Evolutionary conservation across 2,888 invertebrate genomes (phyloP).

Genomic region (Drosophila ustulata): DNA sequence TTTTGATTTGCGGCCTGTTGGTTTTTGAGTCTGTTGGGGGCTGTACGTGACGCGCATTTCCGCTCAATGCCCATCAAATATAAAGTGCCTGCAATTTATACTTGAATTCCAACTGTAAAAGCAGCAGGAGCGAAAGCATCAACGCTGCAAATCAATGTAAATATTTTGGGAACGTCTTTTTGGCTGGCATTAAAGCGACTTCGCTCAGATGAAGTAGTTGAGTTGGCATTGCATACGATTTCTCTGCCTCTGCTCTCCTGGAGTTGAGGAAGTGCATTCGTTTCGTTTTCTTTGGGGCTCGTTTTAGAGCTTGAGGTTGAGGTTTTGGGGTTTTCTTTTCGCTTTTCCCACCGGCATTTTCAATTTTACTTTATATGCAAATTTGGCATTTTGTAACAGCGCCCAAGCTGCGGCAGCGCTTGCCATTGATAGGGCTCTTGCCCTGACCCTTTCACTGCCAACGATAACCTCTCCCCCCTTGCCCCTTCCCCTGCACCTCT

Average conservation of each 20-base stretch:
- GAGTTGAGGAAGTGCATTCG: conserved; percentile 55
- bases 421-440: conserved; percentile 67
- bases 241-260: background rate
- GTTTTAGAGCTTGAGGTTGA: conserved; percentile 52
- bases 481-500: background rate
- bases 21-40: conserved; percentile 58
- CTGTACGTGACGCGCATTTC: conserved; percentile 76
- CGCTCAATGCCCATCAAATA: conserved; percentile 73
- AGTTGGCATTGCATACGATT: conserved; percentile 35
- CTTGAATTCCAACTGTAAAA: conserved; percentile 59
- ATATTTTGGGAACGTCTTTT: conserved; percentile 70
- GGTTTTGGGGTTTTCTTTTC: conserved; percentile 38
- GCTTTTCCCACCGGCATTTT: conserved; percentile 70
- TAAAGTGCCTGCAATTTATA: conserved; percentile 77
- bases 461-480: background rate
- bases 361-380: conserved; percentile 81
- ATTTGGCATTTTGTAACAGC: conserved; percentile 74
- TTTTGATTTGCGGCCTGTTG: conserved; percentile 76
- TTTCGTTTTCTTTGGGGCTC: conserved; percentile 39
- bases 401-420: conserved; percentile 41
- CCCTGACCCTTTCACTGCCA: conserved; percentile 28
- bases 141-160: conserved; percentile 70
- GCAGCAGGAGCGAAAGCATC: conserved; percentile 10
- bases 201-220: conserved; percentile 44
- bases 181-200: conserved; percentile 45